Base-by-base conservation (phyloP, 2,888 invertebrate genomes). In the Anorthoa munda region DNA sequence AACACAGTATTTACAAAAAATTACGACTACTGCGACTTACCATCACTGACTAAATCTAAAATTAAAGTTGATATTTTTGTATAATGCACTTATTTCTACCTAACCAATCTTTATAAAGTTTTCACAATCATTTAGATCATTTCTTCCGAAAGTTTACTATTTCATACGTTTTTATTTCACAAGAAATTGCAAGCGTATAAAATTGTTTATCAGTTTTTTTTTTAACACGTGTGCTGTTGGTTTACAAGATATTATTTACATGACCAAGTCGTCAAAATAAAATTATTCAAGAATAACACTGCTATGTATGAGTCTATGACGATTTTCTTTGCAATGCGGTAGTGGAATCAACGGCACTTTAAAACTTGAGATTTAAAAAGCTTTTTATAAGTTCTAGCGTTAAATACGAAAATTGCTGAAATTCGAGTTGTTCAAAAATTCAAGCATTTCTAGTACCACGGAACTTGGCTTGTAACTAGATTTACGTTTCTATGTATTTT, bases 341-440 rank as follows among this genome's bases (percentile, higher is more conserved):
- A 21, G 39, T 12, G n/a, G 15, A 75, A 7, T 18, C 0, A 5
- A 59, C 26, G 26, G 39, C 23, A 56, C 1, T 39, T 39, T 39
- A 59, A 63, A 79, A 48, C 7, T 63, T 61, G 12, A 5, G 5
- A 17, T 39, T 72, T 56, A n/a, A 50, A 65, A 60, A 45, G 13
- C 45, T 18, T 48, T 70, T n/a, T 1, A 50, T 79, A 72, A 76
- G 51, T 72, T 51, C 46, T 26, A 51, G 46, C 73, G 11, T 50
- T 58, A 64, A 79, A 63, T 26, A 15, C 58, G 58, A 48, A 76
- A 76, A 63, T 59, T 76, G 58, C 68, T 18, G 53, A 66, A 53
- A 53, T 81, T 63, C 45, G 11, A 46, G 7, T 39, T 77, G 31
- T 66, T 75, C 23, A 74, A 59, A 50, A 53, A 59, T 55, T 58